Evolutionary conservation across 2,113 vertebrate genomes (phyloP), one percentile per base, ranked within the genome.

Genomic region (Pagrus major): DNA sequence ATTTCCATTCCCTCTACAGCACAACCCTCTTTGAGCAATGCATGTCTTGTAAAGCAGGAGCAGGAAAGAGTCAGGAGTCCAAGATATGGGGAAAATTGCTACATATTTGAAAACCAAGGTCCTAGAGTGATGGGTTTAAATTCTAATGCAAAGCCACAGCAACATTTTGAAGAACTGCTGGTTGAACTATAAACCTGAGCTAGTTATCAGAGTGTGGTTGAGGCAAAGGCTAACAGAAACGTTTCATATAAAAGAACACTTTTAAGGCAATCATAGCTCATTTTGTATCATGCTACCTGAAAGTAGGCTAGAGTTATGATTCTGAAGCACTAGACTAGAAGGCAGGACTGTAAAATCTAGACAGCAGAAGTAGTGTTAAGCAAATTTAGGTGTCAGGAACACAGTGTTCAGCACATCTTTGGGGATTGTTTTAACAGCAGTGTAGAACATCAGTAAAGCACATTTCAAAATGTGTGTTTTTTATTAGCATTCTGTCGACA

Each of bases 301-400:
- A 60, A 61, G 31, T 35, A 27, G 16, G 56, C 65, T 51, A 10
- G n/a, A 70, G 33, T 66, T 35, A 44, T 74, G 46, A 58, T 42
- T 71, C 23, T 42, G 29, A 39, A 31, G 41, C 16, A 25, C 33
- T 5, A 21, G 35, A 71, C n/a, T 9, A 25, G 35, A 23, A 55
- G 23, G 16, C 44, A 60, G 33, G 33, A 71, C 20, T 52, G 9
- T 6, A 31, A 72, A 61, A 72, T 31, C 29, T 49, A 25, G 15
- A 41, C 29, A 20, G 35, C 2, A 44, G 29, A 61, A 55, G n/a
- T 14, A 51, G 0, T n/a, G 42, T 31, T 21, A 46, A 41, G 42
- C 14, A 35, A 31, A 39, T 46, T 4, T 46, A 6, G 16, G 64
- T 46, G 20, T 20, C 35, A 60, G 31, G 55, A 4, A 7, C 51